Base-by-base conservation (phyloP, 2,888 invertebrate genomes). In the Brachypterus glaber region DNA sequence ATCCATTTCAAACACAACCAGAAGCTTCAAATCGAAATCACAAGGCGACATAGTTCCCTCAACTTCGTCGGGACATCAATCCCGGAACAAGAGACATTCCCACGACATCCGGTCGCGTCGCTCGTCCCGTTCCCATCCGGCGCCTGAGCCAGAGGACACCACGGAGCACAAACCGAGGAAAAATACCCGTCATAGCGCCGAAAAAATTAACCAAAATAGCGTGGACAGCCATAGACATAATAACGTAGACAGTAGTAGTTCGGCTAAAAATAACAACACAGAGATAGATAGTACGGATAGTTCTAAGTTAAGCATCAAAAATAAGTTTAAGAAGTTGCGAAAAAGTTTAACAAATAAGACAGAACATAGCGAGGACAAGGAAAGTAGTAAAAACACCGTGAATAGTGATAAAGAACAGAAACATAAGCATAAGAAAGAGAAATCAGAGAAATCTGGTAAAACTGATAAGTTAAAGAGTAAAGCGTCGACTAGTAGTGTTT, bases 21-120 rank as follows among this genome's bases (percentile, higher is more conserved):
- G n/a, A n/a, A n/a, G n/a, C n/a, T n/a, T n/a, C 25, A 45, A 43
- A 41, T 49, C 54, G n/a, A 52, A 44, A 36, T 54, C 54, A 17
- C 50, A 54, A 38, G 48, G 48, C 37, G 50, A 52, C 41, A 40
- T 50, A 33, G 18, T 44, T 8, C 42, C 43, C n/a, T 47, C 50
- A 12, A 44, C 44, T 21, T 45, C 48, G 17, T 38, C 50, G 17
- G 27, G 44, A n/a, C 40, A 48, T 27, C 51, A 48, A 42, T 47
- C 46, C 12, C 33, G 14, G 45, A 44, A 15, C 37, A 33, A 15
- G 38, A n/a, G n/a, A n/a, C n/a, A n/a, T n/a, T n/a, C n/a, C n/a
- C n/a, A n/a, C n/a, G n/a, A n/a, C n/a, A n/a, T n/a, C n/a, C n/a
- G n/a, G 40, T 26, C 44, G 3, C 49, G 47, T 30, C 33, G 44